Base-by-base conservation (phyloP, 2,113 vertebrate species). In the Martes martes region DNA sequence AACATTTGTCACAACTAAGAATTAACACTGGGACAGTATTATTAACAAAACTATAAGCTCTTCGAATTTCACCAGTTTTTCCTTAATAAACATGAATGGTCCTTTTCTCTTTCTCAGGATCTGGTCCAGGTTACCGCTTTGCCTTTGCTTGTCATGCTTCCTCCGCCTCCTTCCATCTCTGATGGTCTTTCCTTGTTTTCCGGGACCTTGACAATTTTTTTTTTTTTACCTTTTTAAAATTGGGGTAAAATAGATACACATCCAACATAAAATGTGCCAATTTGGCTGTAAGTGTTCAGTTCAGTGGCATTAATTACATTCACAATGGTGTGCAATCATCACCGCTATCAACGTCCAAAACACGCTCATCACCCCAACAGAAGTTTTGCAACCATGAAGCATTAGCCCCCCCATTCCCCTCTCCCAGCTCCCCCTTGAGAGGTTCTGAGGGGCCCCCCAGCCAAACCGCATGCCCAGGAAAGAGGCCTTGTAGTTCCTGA, bases 101-200 rank as follows among this genome's bases (percentile, higher is more conserved):
- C 79, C 26, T 73, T 65, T 59, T 39, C 31, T 31, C 91, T 28
- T 14, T 26, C n/a, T 19, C 7, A 2, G 36, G 23, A 2, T 47
- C 59, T 16, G 10, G 9, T 11, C 57, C 78, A 6, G 0, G 3
- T 14, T 11, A 1, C 59, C 55, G 10, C 7, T 0, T 4, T 4
- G 61, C 33, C 6, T 14, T 31, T 24, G 31, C 23, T 36, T 15
- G n/a, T 55, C 57, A 0, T 4, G 6, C 26, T 65, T 55, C 47
- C 84, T n/a, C 3, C 1, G 28, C 36, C 9, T 65, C 63, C 71
- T 89, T 52, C 80, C 21, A 4, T 7, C 67, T 42, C 39, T 16
- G 67, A 57, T 36, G 13, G 28, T 55, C 88, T 85, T 78, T 76
- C 63, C 23, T 71, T n/a, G 2, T 23, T 63, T 26, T 73, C 74